These are phyloP conservation scores for Wasmannia auropunctata DNA, from an alignment of 1,140 invertebrate genomes.

Conservation along the genomic window DNA sequence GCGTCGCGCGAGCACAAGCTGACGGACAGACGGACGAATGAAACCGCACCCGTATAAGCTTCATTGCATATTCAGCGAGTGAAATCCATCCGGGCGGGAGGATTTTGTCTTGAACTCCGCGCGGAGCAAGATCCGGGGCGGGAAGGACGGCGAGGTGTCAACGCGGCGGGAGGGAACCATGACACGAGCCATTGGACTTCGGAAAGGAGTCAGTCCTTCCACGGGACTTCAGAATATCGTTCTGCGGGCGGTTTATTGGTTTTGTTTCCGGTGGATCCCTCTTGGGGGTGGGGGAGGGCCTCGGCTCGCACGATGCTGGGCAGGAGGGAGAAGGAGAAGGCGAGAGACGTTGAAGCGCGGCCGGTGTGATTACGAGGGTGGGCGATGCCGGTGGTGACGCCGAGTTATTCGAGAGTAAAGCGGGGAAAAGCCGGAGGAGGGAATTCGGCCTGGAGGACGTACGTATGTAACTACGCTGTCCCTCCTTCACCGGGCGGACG, in stretches of 20 bases:
- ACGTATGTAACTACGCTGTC: conserved; percentile 64
- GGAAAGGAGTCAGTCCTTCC: conserved; percentile 71
- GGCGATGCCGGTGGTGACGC: conserved; percentile 71
- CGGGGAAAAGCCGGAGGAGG: conserved; percentile 57
- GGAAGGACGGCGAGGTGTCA: conserved; percentile 17
- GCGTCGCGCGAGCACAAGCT: conserved; percentile 51
- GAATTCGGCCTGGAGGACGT: conserved; percentile 71
- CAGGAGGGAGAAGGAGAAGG: background rate
- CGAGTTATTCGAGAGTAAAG: conserved; percentile 75
- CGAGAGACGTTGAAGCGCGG: conserved; percentile 53
- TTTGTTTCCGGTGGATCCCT: conserved; percentile 69
- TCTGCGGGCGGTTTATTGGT: conserved; percentile 80
- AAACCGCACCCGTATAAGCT: conserved; percentile 72
- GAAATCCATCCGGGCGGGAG: conserved; percentile 63
- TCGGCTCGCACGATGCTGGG: background rate
- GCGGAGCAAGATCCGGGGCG: background rate
- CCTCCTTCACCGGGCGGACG: conserved; percentile 60
- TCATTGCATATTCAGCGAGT: conserved; percentile 84
- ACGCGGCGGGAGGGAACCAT: conserved; percentile 59
- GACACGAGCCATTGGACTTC: conserved; percentile 71
- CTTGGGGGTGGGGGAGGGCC: too few relatives aligned
- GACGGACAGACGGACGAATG: conserved; percentile 72
- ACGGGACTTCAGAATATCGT: conserved; percentile 70
- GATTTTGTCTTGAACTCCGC: conserved; percentile 78
- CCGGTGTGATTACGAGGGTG: conserved; percentile 69